Evolutionary conservation across 53 echinoderm and acorn worm species (phyloP).

Genomic region (Holothuria leucospilota): DNA sequence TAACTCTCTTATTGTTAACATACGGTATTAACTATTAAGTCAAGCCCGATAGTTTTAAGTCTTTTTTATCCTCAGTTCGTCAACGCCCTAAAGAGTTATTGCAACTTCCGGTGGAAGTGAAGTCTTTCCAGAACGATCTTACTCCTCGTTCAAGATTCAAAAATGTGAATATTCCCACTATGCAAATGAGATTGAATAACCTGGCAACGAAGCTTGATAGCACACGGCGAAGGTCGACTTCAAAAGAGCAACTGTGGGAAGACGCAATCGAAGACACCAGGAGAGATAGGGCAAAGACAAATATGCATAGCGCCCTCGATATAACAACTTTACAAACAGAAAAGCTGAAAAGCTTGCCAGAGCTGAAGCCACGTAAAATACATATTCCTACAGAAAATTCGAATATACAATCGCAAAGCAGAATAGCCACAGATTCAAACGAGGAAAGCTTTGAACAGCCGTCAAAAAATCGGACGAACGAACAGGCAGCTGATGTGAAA

Average conservation of each 20-base stretch:
- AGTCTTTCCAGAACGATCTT: conserved; percentile 71
- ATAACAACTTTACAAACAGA: not conserved
- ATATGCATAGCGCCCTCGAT: no score
- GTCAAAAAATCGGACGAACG: no score
- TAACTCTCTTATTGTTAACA: no score
- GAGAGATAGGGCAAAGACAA: no score
- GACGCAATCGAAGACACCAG: no score
- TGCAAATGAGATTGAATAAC: conserved; percentile 62
- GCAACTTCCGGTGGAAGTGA: conserved; percentile 69
- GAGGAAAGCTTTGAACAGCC: not conserved
- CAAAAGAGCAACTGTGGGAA: no score
- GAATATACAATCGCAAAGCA: not conserved
- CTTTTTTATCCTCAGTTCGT: conserved; percentile 18
- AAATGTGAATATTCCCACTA: conserved; percentile 63
- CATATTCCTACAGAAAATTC: no score
- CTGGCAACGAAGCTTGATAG: conserved; percentile 67
- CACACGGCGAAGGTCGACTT: conserved; percentile 7
- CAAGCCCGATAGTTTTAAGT: no score
- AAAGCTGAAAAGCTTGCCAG: conserved; percentile 10
- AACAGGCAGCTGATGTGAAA: not conserved
- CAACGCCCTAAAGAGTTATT: conserved; percentile 30
- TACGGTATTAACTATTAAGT: no score
- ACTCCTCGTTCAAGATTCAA: conserved; percentile 77
- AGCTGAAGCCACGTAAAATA: not conserved
- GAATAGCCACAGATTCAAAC: not conserved